Base-by-base conservation (phyloP, 53 echinoderm and acorn worm genomes). In the Pentamera pediparva region DNA sequence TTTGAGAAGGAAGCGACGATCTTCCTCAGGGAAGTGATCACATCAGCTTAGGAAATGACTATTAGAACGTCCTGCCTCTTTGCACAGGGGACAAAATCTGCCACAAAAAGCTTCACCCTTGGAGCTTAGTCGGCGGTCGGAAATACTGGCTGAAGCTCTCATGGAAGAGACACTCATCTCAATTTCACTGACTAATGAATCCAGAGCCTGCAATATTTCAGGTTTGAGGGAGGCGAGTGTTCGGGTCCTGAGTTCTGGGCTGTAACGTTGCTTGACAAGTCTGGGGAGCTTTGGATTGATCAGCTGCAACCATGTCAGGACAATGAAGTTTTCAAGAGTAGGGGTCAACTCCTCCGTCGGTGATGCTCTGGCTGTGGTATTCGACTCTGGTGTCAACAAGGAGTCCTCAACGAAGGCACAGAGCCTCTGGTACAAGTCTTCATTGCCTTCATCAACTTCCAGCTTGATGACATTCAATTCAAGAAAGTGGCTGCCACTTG, bases 201-300 rank as follows among this genome's bases (percentile, higher is more conserved):
- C 76, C 0, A 84, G 56, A n/a, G 89, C 84, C 37, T 89, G 89
- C 1, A 80, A 85, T 2, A 89, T 85, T 35, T 89, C 85, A 26
- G 81, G 85, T 24, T 89, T 89, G 1, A 89, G 38, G 1, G 84
- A 84, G 2, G 85, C 77, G 2, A 88, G 79, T 12, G 78, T 78
- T 31, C 65, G 67, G 10, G 87, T 62, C 24, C 82, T 32, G 5
- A 82, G 56, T 36, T 86, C 78, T 17, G 77, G 76, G 18, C 82
- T 63, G 37, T 86, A 86, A 12, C 81, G 51, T 37, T 82, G 81
- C 30, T 82, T 82, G 1, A 82, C 87, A 0, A 81, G 35, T 4
- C 49, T 77, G 8, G 81, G 82, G 4, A 85, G 45, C 15, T 70
- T 43, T 34, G 63, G 37, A 10, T 61, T 80, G 2, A 85, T 64